Conservation (phyloP, 2,888 invertebrate species). For the Tanytarsus gracilentus region DNA sequence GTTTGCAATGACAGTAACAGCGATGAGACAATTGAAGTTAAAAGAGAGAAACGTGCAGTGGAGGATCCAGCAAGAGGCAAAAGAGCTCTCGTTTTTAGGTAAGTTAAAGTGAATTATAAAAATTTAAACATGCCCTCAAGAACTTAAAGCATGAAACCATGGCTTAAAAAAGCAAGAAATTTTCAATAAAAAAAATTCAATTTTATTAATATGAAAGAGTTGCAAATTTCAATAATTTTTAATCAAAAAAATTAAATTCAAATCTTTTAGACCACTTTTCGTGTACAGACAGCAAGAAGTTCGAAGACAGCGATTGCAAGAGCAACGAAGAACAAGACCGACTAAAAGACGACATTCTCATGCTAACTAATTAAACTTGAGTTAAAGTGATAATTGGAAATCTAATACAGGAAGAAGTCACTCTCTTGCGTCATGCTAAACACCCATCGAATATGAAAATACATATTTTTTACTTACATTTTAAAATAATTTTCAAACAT, state of each 20-base stretch:
- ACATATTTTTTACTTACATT: too few relatives aligned
- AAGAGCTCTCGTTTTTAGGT: background rate
- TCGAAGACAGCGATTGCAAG: slow-evolving; percentile 1
- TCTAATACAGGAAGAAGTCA: background rate
- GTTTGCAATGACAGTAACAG: background rate
- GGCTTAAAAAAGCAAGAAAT: too few relatives aligned
- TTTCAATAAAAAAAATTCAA: too few relatives aligned
- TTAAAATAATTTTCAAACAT: too few relatives aligned
- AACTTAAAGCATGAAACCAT: too few relatives aligned
- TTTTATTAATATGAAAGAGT: too few relatives aligned
- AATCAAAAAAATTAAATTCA: background rate
- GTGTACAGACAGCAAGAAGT: slow-evolving; percentile 17
- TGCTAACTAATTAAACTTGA: background rate
- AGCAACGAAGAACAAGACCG: background rate
- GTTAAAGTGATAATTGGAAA: too few relatives aligned
- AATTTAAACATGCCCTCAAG: too few relatives aligned
- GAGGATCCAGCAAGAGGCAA: background rate
- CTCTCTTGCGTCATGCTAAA: background rate
- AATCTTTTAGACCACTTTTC: slow-evolving; percentile 8
- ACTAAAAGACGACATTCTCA: background rate
- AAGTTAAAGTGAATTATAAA: background rate
- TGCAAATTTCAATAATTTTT: background rate
- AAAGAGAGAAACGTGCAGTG: background rate
- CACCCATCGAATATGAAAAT: background rate
- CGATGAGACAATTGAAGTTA: background rate